Percentiles rank a stretch among this genome's conserved stretches.
phyloP scores from a whole-genome alignment of 2,888 invertebrate species.

The Cyclophora punctaria region DNA sequence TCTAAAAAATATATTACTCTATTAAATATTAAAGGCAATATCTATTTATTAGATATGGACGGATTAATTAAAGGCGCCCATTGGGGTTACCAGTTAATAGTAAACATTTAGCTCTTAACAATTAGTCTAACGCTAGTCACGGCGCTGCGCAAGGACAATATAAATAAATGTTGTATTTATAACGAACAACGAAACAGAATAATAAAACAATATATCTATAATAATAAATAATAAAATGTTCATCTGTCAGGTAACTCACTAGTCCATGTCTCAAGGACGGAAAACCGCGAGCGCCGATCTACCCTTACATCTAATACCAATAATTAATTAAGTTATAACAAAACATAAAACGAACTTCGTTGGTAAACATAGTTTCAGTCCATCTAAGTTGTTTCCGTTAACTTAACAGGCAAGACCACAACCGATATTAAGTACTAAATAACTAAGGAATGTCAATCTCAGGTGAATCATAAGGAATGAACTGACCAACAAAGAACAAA shows the following conservation, averaged over 20 bases:
- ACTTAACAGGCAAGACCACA: constrained; percentile 77
- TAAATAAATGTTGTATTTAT: constrained; percentile 43
- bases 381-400: constrained; percentile 65
- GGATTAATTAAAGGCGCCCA: constrained; percentile 74
- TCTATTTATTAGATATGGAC: constrained; percentile 72
- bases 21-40: constrained; percentile 76
- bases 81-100: constrained; percentile 69
- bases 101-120: constrained; percentile 58
- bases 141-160: constrained; percentile 54
- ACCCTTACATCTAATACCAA: constrained; percentile 43
- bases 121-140: constrained; percentile 48
- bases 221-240: constrained; percentile 61
- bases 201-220: constrained; percentile 60
- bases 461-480: constrained; percentile 43
- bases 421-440: constrained; percentile 75
- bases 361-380: constrained; percentile 73
- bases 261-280: constrained; percentile 47
- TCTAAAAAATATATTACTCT: constrained; percentile 75
- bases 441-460: constrained; percentile 66
- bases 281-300: constrained; percentile 39
- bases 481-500: constrained; percentile 37
- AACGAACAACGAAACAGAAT: constrained; percentile 65
- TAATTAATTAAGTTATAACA: constrained; percentile 40
- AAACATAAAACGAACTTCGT: constrained; percentile 62
- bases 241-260: constrained; percentile 71